A percentile compares a stretch with the other conserved stretches of the same genome.
Conservation (phyloP, 2,113 vertebrate species). For the Empidonax alnorum region DNA sequence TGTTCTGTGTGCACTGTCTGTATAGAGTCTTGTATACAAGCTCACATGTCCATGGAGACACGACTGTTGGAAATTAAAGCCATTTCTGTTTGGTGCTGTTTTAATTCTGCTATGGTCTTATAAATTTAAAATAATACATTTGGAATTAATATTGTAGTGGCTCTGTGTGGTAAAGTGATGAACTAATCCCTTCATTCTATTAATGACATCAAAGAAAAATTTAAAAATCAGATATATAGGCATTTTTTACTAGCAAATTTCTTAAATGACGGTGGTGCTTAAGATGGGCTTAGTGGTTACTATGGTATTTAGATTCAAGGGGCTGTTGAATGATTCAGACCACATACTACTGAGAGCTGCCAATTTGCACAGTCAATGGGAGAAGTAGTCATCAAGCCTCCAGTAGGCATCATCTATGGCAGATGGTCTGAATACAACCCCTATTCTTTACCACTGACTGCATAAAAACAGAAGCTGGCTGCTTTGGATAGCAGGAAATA, state of each 20-base stretch:
- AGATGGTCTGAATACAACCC: slow-evolving; percentile 46
- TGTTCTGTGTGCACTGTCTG: not conserved
- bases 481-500: slow-evolving; percentile 46
- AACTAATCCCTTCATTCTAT: not conserved
- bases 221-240: not conserved
- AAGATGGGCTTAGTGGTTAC: not conserved
- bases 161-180: not conserved
- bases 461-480: slow-evolving; percentile 39
- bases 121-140: not conserved
- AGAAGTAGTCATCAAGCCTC: slow-evolving; percentile 18
- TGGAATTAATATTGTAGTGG: not conserved
- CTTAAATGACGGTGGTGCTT: not conserved
- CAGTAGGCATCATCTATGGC: slow-evolving; percentile 32
- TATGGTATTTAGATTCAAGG: slow-evolving; percentile 14
- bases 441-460: slow-evolving; percentile 34
- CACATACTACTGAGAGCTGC: not conserved
- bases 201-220: not conserved
- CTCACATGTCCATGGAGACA: not conserved
- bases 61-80: not conserved
- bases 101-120: not conserved
- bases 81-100: not conserved
- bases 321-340: slow-evolving; percentile 45
- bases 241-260: not conserved
- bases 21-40: not conserved
- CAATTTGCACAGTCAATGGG: slow-evolving; percentile 38